Conservation (phyloP, 2,888 invertebrate genomes). For the Coecobrya sp. region DNA sequence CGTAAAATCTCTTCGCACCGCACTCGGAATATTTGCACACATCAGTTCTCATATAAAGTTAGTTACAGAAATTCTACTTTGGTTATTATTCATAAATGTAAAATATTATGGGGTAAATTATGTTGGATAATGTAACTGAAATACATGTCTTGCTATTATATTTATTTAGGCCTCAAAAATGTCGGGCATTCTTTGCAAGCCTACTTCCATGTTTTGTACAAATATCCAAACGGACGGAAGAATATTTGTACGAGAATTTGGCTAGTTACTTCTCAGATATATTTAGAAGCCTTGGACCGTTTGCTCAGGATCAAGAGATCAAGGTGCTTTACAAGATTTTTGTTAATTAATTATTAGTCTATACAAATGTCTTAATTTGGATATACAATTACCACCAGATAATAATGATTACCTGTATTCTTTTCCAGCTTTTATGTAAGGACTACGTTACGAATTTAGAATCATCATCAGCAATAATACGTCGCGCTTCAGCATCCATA, state of each 20-base stretch:
- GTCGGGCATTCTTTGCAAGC: slow-evolving; percentile 93
- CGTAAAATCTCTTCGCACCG: slow-evolving; percentile 92
- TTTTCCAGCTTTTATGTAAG: slow-evolving; percentile 90
- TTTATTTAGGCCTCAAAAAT: slow-evolving; percentile 91
- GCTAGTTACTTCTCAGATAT: slow-evolving; percentile 91
- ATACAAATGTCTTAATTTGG: slow-evolving; percentile 41
- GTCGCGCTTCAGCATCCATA: slow-evolving; percentile 94
- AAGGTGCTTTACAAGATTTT: too few relatives aligned
- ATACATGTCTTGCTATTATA: neutral
- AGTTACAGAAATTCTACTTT: neutral
- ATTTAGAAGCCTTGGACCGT: slow-evolving; percentile 91
- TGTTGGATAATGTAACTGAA: too few relatives aligned
- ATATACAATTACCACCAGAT: neutral
- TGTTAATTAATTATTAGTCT: too few relatives aligned
- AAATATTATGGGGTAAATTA: too few relatives aligned
- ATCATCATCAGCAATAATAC: slow-evolving; percentile 91
- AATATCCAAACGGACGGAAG: slow-evolving; percentile 92
- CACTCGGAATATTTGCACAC: slow-evolving; percentile 88
- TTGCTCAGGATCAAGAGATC: slow-evolving; percentile 92
- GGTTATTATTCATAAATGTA: too few relatives aligned
- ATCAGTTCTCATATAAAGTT: slow-evolving; percentile 84
- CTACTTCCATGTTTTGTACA: slow-evolving; percentile 92
- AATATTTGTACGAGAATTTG: slow-evolving; percentile 91
- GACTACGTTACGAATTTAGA: slow-evolving; percentile 91
- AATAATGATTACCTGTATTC: neutral